Evolutionary conservation across 2,888 invertebrate genomes (phyloP), one percentile per base, ranked within the genome.

Genomic region (Auanema sp.): DNA sequence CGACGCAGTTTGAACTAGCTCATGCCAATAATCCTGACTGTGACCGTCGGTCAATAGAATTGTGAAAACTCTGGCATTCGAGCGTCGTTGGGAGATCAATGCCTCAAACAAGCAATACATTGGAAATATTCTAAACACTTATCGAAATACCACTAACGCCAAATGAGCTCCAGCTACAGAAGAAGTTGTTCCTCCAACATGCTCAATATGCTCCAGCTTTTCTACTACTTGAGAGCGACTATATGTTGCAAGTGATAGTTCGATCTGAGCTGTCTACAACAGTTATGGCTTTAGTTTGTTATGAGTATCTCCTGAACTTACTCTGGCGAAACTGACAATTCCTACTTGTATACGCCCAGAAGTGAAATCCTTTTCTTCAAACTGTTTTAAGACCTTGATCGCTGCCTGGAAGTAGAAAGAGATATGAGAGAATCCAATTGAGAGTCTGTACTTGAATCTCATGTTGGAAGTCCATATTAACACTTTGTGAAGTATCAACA

Each of bases 11-110:
- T 54, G 57, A 53, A 70, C 59, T 1, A 72, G 64, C 14, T 64
- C n/a, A 4, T 55, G 41, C 70, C 70, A 72, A 10, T 47, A 53
- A 58, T 69, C 70, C 56, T 66, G 70, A n/a, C 67, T 66, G 54
- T 75, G 67, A 6, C 75, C 74, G 49, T 72, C 72, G 16, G 70
- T 63, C 16, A 73, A 51, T n/a, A 76, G 68, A n/a, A 76, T 53
- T 12, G 71, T 61, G 21, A 78, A 57, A 8, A 78, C 67, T 2
- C 70, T 54, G 10, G 72, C 68, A 21, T 63, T 57, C n/a, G 53
- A 16, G 1, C 66, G 57, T 6, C 66, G 50, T 8, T 62, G 50
- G 41, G 56, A 41, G 5, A 60, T n/a, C 0, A 64, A 40, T 8
- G 21, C 8, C 56, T 60, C 21, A 10, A 58, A 33, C 33, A 25